Base-by-base conservation (phyloP, 23 tunicate species). In the Clavelina lepadiformis region DNA sequence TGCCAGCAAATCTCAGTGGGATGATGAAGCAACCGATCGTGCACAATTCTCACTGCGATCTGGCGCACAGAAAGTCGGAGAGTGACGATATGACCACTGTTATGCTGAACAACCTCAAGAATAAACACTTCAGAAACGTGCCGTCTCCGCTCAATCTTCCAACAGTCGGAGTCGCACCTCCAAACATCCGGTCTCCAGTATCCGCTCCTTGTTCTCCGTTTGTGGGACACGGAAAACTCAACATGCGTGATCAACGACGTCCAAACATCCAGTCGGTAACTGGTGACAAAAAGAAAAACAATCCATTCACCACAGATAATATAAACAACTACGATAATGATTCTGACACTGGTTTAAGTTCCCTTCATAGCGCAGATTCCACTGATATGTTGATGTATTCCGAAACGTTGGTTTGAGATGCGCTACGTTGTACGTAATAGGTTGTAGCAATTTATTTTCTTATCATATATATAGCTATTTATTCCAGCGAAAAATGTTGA, bases 261-360 rank as follows among this genome's bases (percentile, higher is more conserved):
- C 30, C 50, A 5, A 34, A 34, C 28, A 31, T 31, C 18, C 37
- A 29, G 21, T 31, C 66, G 28, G 26, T 5, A 35, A 22, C 55
- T 22, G 44, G 34, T 36, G 73, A 28, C 38, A 27, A 25, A 38
- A 54, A 51, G 4, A 34, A 28, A 32, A 32, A 26, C 23, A 29
- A 35, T 33, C 15, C 24, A 29, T 29, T n/a, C 30, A 29, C 65
- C n/a, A 5, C 65, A 58, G 65, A 26, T 58, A 7, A 28, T 6
- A 46, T 55, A 27, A 41, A 52, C 62, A 78, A 51, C 6, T 75
- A 73, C 30, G 96, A 88, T 45, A 88, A 88, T 69, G 96, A 88
- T 38, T 88, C 96, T 1, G 96, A 88, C 71, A 88, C 96, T 3
- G 96, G 96, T 19, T 50, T 71, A 35, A 88, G 96, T 56, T 88